Percentiles rank a stretch among this genome's conserved stretches.
Conservation (phyloP, 2,888 invertebrate species). For the Mythimna loreyi region DNA sequence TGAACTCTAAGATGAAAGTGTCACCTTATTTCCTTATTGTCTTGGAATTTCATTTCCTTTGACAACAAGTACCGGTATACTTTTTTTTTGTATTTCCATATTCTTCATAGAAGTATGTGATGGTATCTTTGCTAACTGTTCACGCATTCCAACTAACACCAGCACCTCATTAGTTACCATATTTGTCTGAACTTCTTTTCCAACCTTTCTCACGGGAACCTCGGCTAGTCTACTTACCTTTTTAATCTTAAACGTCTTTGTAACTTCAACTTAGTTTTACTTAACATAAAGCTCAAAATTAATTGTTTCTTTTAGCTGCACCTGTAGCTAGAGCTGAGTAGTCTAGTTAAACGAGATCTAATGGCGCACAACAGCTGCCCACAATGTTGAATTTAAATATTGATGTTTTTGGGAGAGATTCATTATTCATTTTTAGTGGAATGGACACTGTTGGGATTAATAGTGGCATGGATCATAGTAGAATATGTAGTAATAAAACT, state of each 20-base stretch:
- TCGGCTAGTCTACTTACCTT: conserved; percentile 10
- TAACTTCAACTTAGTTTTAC: conserved; percentile 38
- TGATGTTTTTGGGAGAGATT: conserved; percentile 6
- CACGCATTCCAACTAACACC: conserved; percentile 21
- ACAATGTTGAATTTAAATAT: conserved; percentile 16
- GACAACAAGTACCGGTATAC: neutral
- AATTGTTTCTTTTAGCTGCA: conserved; percentile 57
- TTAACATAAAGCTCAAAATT: conserved; percentile 41
- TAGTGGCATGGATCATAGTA: neutral
- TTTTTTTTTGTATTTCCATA: neutral
- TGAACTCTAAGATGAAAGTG: neutral
- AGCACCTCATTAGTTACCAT: conserved; percentile 21
- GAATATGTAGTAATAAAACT: neutral
- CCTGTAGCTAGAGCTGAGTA: conserved; percentile 43
- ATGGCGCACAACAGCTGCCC: conserved; percentile 37
- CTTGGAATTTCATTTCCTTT: conserved; percentile 16
- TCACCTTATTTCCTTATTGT: conserved; percentile 5
- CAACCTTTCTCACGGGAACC: conserved; percentile 37
- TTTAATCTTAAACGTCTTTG: conserved; percentile 36
- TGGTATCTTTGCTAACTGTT: conserved; percentile 7
- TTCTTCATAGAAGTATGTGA: conserved; percentile 5
- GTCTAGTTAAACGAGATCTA: conserved; percentile 29
- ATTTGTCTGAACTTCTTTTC: conserved; percentile 21
- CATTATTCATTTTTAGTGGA: neutral
- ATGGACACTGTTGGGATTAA: neutral